Evolutionary conservation across 2,888 invertebrate species (phyloP), one percentile per base, ranked within the genome.

Genomic region (Candidula unifasciata): DNA sequence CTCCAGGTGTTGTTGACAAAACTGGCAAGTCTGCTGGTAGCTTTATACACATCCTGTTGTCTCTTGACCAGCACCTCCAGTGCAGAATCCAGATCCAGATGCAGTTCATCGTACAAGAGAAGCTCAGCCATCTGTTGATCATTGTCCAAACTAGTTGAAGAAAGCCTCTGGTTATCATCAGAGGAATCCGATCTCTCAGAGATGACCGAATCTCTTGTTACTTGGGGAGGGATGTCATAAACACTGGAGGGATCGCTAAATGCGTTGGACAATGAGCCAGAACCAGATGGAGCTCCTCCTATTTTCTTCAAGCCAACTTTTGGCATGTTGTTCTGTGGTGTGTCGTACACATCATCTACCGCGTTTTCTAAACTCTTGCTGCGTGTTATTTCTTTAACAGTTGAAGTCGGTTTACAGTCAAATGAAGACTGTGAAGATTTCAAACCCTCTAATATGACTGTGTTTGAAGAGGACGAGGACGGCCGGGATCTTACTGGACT

Each of bases 21-120:
- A 18, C 84, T 82, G 30, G 85, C 33, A 64, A 87, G 77, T 24
- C 82, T 33, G 24, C 96, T 96, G 86, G 97, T 96, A 64, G 97
- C 96, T 82, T 96, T 95, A 52, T 97, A 96, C 0, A 97, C 96
- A 94, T 98, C 97, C 85, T 95, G 95, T 93, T 97, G 96, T 88
- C 96, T 94, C 91, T 96, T 96, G 88, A 96, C 96, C 88, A 97
- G 94, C 82, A 96, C 95, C 89, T 97, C 96, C 89, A 97, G 94
- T 0, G 97, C 97, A 54, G 96, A 96, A 89, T 95, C 95, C 87
- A 96, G 94, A 91, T 96, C 96, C 88, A 97, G 93, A 0, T 96
- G 96, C 86, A 97, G 94, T 86, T 94, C 93, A 82, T 92, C 92
- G 85, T 92, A 93, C 37, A 84, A 35, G 1, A 89, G 89, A 37